These are phyloP conservation scores for Gadus macrocephalus DNA, from an alignment of 2,113 vertebrate genomes.

Conservation along the genomic window DNA sequence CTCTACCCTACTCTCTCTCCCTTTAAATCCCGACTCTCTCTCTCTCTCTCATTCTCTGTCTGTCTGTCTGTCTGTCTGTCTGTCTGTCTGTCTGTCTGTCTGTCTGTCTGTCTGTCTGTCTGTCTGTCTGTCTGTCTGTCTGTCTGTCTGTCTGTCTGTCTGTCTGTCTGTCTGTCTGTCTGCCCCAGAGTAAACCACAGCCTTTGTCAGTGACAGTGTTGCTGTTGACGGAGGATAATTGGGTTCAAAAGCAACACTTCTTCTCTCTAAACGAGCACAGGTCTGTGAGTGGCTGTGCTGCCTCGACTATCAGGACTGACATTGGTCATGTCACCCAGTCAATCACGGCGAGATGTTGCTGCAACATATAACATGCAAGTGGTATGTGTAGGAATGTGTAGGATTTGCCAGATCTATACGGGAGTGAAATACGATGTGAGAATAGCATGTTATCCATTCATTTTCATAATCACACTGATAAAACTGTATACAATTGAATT, in stretches of 20 bases:
- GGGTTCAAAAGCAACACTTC: slow-evolving; percentile 49
- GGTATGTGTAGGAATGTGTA: no score
- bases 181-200: not conserved
- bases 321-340: no score
- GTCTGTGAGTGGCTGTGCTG: no score
- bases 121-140: not conserved
- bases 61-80: slow-evolving; percentile 8
- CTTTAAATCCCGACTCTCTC: not conserved
- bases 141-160: slow-evolving; percentile 22
- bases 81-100: not conserved
- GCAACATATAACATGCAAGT: no score
- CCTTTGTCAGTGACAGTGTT: slow-evolving; percentile 2
- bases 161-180: not conserved
- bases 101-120: no score
- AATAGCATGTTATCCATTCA: no score
- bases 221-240: slow-evolving; percentile 45
- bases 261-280: slow-evolving; percentile 22
- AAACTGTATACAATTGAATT: no score
- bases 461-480: no score
- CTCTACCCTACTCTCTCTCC: slow-evolving; percentile 25
- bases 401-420: no score
- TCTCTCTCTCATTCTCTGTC: not conserved
- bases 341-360: no score
- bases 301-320: no score
- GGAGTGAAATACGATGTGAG: no score